Conservation (phyloP, 2,797 vertebrate species). For the Erpetoichthys calabaricus region DNA sequence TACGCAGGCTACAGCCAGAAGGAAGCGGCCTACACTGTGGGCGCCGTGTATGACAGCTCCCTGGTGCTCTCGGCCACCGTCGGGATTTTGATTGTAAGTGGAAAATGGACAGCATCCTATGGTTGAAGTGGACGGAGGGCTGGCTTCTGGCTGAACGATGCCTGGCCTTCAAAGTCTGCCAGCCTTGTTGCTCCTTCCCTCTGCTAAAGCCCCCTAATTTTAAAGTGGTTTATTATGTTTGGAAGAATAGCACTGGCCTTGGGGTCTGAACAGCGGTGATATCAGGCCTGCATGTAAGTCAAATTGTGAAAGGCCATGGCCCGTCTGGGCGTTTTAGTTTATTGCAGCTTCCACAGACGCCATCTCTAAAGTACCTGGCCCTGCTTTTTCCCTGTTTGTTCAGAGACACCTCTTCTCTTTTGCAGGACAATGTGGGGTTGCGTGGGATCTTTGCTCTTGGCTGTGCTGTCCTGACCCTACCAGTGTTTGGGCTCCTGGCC, state of each 20-base stretch:
- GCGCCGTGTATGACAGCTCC: slow-evolving; percentile 60
- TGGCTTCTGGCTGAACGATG: neutral
- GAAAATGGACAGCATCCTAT: neutral
- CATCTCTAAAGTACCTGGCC: too few relatives aligned
- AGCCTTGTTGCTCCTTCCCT: too few relatives aligned
- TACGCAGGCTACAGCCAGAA: slow-evolving; percentile 61
- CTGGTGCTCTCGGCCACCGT: slow-evolving; percentile 54
- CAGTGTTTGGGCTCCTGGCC: slow-evolving; percentile 58
- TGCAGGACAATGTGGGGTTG: slow-evolving; percentile 51
- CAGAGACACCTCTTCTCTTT: slow-evolving; percentile 3
- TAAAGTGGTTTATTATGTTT: too few relatives aligned
- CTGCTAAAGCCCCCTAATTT: too few relatives aligned
- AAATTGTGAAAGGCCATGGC: too few relatives aligned
- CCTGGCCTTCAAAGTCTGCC: neutral
- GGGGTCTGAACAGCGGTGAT: too few relatives aligned
- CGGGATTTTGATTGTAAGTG: slow-evolving; percentile 62
- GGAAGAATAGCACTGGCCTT: too few relatives aligned
- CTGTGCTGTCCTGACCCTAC: slow-evolving; percentile 53
- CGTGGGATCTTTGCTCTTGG: slow-evolving; percentile 49
- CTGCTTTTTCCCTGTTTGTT: too few relatives aligned
- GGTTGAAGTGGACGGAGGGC: neutral
- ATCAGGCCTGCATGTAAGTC: too few relatives aligned
- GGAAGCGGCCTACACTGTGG: slow-evolving; percentile 51
- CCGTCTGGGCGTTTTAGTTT: too few relatives aligned
- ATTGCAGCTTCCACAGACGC: too few relatives aligned